These are phyloP conservation scores for Chaetops frenatus DNA, from an alignment of 2,113 vertebrate species.

Conservation along the genomic window DNA sequence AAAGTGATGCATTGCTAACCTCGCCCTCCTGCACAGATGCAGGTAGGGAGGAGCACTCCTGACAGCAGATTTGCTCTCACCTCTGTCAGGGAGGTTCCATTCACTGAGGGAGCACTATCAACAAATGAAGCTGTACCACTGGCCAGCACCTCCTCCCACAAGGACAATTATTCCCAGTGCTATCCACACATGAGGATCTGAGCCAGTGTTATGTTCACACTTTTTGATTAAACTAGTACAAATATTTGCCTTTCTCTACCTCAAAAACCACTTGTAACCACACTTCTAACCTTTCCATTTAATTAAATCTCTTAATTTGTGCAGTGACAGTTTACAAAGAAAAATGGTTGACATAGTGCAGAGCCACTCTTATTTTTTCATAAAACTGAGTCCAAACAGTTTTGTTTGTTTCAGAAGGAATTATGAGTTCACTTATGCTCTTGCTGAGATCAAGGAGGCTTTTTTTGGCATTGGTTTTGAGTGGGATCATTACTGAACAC, in stretches of 20 bases:
- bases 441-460: slow-evolving; percentile 18
- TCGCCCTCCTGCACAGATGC: rapidly evolving
- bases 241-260: slow-evolving; percentile 1
- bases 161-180: not conserved
- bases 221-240: not conserved
- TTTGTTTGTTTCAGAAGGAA: slow-evolving; percentile 25
- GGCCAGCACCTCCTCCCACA: not conserved
- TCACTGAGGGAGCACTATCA: not conserved
- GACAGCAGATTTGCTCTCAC: not conserved
- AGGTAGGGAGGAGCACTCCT: not conserved
- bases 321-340: not conserved
- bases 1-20: not conserved
- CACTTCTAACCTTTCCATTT: not conserved
- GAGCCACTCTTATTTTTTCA: not conserved
- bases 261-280: not conserved
- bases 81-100: not conserved
- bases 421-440: not conserved
- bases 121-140: not conserved
- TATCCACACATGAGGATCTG: rapidly evolving
- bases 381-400: not conserved
- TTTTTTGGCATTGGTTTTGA: not conserved
- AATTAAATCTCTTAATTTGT: slow-evolving; percentile 15
- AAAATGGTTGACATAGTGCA: not conserved
- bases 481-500: not conserved
- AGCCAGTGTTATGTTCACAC: not conserved